Evolutionary conservation across 2,797 vertebrate genomes (phyloP).

Genomic region (Galagoides demidoff): DNA sequence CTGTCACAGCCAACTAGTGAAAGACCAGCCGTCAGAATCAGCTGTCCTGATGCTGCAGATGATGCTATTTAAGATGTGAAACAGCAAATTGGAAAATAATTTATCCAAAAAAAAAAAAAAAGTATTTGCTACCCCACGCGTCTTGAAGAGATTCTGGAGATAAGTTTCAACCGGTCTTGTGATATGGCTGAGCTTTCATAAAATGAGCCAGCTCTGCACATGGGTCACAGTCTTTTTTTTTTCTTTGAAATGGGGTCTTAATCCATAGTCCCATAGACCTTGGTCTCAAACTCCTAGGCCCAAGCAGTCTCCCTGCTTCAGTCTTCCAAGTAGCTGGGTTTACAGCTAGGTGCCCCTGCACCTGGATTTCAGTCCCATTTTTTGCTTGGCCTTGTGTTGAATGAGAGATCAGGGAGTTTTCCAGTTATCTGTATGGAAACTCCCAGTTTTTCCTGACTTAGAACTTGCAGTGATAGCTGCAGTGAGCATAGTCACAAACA

Average conservation of each 20-base stretch:
- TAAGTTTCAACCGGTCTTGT: neutral
- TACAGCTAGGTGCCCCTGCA: neutral
- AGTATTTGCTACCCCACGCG: neutral
- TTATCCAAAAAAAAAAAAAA: neutral
- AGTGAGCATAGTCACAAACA: slow-evolving; percentile 35
- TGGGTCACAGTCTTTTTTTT: neutral
- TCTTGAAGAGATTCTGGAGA: neutral
- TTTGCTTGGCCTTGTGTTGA: neutral
- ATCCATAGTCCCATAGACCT: neutral
- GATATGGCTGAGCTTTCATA: neutral
- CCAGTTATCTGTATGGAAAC: neutral
- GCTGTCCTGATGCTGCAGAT: neutral
- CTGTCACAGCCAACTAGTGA: neutral
- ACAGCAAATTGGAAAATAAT: neutral
- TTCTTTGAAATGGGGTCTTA: neutral
- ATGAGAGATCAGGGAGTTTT: neutral
- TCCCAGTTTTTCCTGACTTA: slow-evolving; percentile 5
- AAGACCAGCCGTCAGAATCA: neutral
- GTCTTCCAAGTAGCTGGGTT: neutral
- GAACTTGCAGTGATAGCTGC: slow-evolving; percentile 27
- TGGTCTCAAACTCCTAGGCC: neutral
- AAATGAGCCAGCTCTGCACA: neutral
- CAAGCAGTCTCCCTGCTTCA: neutral
- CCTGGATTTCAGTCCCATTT: neutral
- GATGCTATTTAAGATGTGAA: neutral